phyloP scores from a whole-genome alignment of 2,888 invertebrate species.

The Hetaerina titia region DNA sequence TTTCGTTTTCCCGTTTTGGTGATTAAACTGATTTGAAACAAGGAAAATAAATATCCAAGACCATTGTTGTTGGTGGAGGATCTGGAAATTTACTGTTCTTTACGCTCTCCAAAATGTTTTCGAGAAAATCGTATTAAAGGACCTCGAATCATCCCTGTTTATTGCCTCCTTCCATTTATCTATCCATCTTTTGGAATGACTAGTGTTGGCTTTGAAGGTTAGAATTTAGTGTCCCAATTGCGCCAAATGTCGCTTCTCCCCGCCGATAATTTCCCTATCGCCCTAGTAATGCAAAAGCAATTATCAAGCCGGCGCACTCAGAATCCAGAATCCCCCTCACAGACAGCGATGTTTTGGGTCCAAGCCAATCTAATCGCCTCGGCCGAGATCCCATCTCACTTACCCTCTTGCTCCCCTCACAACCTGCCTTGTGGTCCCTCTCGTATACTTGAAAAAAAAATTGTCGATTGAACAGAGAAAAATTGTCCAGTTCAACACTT shows the following conservation, averaged over 20 bases:
- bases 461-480: no score
- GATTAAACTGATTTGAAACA: no score
- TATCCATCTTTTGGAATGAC: neutral
- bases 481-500: no score
- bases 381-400: neutral
- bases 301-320: neutral
- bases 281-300: conserved; percentile 20
- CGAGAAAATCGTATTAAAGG: neutral
- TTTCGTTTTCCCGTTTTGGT: no score
- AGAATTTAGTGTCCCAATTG: neutral
- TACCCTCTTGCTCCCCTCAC: no score
- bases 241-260: neutral
- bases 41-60: no score
- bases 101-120: no score
- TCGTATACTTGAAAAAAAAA: no score
- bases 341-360: neutral
- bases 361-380: neutral
- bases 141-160: neutral
- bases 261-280: neutral
- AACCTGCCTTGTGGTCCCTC: no score
- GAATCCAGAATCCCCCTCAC: neutral
- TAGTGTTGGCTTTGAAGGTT: neutral
- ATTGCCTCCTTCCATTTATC: neutral
- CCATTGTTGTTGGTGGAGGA: no score
- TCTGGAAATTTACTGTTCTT: no score